phyloP scores from a whole-genome alignment of 35 echinoderm and acorn worm genomes.

The Acanthaster planci region DNA sequence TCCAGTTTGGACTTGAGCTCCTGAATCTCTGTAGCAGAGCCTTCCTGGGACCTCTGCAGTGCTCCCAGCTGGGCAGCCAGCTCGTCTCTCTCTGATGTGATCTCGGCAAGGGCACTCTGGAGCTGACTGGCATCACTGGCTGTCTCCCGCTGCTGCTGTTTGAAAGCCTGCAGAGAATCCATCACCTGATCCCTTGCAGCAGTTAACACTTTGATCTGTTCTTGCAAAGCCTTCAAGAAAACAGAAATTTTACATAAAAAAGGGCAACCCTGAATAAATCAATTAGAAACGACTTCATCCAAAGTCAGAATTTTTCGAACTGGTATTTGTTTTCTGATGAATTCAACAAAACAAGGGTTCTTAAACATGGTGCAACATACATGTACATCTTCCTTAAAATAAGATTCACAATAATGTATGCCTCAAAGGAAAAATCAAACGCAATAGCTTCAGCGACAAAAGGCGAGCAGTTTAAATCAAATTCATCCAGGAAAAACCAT shows the following conservation, averaged over 20 bases:
- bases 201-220: conserved; percentile 72
- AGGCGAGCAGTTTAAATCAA: too few species aligned
- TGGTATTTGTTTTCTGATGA: background rate
- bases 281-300: background rate
- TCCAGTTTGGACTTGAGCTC: conserved; percentile 25
- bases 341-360: too few species aligned
- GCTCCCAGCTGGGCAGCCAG: conserved; percentile 16
- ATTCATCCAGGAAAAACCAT: too few species aligned
- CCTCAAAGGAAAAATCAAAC: too few species aligned
- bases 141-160: conserved; percentile 50
- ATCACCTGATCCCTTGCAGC: conserved; percentile 84
- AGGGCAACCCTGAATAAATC: too few species aligned
- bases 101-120: conserved; percentile 21
- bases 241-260: background rate
- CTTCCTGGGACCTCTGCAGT: conserved; percentile 43
- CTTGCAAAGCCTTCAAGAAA: conserved; percentile 64
- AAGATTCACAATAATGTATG: too few species aligned
- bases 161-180: conserved; percentile 65
- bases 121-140: conserved; percentile 7
- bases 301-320: background rate
- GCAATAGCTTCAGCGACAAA: too few species aligned
- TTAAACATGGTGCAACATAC: too few species aligned
- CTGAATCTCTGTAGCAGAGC: conserved; percentile 3
- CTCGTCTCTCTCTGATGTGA: conserved; percentile 58
- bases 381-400: too few species aligned